Base-by-base conservation (phyloP, 1,140 invertebrate genomes). In the Drosophila pectinifera region DNA sequence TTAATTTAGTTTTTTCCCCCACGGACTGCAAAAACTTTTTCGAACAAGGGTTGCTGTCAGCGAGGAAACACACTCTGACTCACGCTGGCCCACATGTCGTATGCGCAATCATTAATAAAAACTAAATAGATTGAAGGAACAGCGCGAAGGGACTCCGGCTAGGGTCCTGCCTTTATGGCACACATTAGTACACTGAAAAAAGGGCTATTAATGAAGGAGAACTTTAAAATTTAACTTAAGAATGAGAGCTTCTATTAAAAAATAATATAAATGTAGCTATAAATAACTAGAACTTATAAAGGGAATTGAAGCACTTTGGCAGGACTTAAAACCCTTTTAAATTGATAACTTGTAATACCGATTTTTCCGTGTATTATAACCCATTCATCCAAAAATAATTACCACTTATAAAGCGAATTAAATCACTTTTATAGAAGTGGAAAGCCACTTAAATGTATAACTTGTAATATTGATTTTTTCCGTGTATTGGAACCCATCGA, bases 61-160 rank as follows among this genome's bases (percentile, higher is more conserved):
- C 39, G 13, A 36, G 48, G 18, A 8, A 5, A 14, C 18, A 10
- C 26, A 22, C 28, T 22, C 59, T 41, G 11, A 16, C 28, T 20
- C 22, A 24, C 31, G 36, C 28, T 22, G 34, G 53, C 53, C 57
- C 75, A 82, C 83, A 88, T 83, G 83, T 69, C 75, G 83, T 77
- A 81, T 81, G 70, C 46, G 77, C 59, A 65, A 73, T 76, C 84
- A 88, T 88, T 88, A 88, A 88, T 88, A 88, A 73, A 77, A 83
- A 79, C 72, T 83, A 83, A 88, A 88, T 79, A 80, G 72, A 83
- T 83, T 88, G 79, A 76, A 69, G 72, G 70, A 68, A 58, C 59
- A 54, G 53, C 38, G 58, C 58, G 0, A 28, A 28, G 54, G 36
- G 57, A 3, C 34, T 51, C 10, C 49, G 20, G 42, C 13, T 8